Evolutionary conservation across 2,797 vertebrate genomes (phyloP).

Genomic region (Benthosema pterotum): DNA sequence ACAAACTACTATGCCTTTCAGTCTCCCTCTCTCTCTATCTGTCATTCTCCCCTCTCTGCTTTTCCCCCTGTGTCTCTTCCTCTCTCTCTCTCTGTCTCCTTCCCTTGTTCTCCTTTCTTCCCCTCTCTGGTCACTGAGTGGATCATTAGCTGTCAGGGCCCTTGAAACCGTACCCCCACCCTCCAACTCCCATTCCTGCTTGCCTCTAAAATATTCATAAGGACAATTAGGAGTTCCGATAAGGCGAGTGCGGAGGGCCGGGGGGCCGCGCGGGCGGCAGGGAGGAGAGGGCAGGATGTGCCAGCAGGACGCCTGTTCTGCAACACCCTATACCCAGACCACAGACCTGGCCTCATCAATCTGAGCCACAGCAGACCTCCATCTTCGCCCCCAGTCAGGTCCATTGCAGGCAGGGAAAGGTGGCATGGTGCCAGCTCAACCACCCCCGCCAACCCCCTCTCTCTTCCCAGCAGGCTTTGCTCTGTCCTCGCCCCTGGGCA

Average conservation of each 20-base stretch:
- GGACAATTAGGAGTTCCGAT: constrained; percentile 87
- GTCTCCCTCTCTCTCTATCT: not conserved
- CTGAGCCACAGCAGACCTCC: constrained; percentile 69
- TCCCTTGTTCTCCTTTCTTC: constrained; percentile 30
- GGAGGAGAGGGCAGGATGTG: constrained; percentile 72
- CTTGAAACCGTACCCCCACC: constrained; percentile 81
- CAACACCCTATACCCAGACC: constrained; percentile 75
- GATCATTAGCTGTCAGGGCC: constrained; percentile 81
- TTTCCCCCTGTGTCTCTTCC: constrained; percentile 1
- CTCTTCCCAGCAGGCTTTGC: constrained; percentile 68
- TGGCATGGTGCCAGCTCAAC: constrained; percentile 66
- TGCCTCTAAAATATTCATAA: constrained; percentile 87
- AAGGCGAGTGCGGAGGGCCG: constrained; percentile 64
- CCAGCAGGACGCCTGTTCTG: constrained; percentile 74
- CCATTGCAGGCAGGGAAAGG: constrained; percentile 59
- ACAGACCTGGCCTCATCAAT: constrained; percentile 79
- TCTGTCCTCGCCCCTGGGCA: constrained; percentile 74
- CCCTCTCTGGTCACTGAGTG: constrained; percentile 70
- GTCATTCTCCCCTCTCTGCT: constrained; percentile 4
- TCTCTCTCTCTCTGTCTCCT: constrained; percentile 31
- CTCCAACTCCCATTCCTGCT: constrained; percentile 78
- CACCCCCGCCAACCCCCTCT: constrained; percentile 16
- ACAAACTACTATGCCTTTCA: not conserved
- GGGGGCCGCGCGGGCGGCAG: constrained; percentile 18
- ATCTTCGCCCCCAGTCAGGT: constrained; percentile 69